Conservation (phyloP, 2,888 invertebrate species). For the Megamerina dolium region DNA sequence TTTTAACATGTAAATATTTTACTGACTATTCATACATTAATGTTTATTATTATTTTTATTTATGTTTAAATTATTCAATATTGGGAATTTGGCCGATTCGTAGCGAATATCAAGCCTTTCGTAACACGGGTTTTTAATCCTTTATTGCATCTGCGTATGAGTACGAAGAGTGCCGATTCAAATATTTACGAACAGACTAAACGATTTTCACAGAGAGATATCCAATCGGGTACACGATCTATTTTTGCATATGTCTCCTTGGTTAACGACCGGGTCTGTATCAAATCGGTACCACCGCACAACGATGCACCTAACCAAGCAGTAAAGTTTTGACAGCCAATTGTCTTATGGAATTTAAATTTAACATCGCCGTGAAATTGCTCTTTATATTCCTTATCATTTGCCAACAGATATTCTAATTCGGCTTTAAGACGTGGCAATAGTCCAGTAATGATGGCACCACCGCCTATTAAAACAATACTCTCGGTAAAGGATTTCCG, state of each 20-base stretch:
- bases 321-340: conserved; percentile 73
- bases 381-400: conserved; percentile 56
- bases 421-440: conserved; percentile 73
- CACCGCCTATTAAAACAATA: conserved; percentile 82
- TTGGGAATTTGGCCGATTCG: no score
- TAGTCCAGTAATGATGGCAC: conserved; percentile 76
- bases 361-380: conserved; percentile 51
- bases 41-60: no score
- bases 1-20: no score
- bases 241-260: conserved; percentile 69
- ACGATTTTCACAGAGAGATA: conserved; percentile 46
- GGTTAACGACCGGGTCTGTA: conserved; percentile 63
- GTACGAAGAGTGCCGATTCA: no score
- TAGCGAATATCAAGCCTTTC: no score
- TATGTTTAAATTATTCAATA: no score
- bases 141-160: no score
- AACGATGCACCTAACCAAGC: conserved; percentile 85
- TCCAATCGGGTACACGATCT: conserved; percentile 77
- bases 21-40: no score
- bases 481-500: conserved; percentile 72
- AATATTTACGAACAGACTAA: conserved; percentile 25
- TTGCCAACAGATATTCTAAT: conserved; percentile 60
- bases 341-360: conserved; percentile 76
- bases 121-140: no score
- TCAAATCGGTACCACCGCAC: conserved; percentile 69